These are phyloP conservation scores for Diploptera punctata DNA, from an alignment of 2,888 invertebrate genomes.

Conservation along the genomic window DNA sequence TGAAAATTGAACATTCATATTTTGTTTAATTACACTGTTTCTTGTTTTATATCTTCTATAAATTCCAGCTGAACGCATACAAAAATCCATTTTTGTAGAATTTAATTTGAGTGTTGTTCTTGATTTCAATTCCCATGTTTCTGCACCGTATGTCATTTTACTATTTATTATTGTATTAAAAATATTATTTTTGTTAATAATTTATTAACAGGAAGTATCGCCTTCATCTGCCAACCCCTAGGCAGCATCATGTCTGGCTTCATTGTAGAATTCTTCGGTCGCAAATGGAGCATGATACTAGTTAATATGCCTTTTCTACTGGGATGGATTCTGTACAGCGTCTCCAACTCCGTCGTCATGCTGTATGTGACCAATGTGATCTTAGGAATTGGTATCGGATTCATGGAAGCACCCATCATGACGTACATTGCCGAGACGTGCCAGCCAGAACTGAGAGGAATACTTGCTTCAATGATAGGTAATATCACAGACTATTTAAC, in stretches of 20 bases:
- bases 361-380: conserved; percentile 61
- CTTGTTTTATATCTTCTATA: too few species aligned
- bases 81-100: too few species aligned
- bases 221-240: conserved; percentile 63
- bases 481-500: too few species aligned
- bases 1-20: too few species aligned
- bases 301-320: conserved; percentile 64
- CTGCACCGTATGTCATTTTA: too few species aligned
- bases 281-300: conserved; percentile 61
- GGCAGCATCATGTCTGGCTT: conserved; percentile 65
- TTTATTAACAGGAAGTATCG: conserved; percentile 65
- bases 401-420: conserved; percentile 67
- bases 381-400: conserved; percentile 63
- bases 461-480: conserved; percentile 60
- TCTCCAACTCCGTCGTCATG: conserved; percentile 58
- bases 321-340: conserved; percentile 63
- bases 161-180: too few species aligned
- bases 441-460: conserved; percentile 61
- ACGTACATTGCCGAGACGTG: conserved; percentile 67
- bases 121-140: too few species aligned
- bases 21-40: too few species aligned
- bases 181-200: too few species aligned
- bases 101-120: too few species aligned
- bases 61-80: too few species aligned
- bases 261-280: conserved; percentile 61